Evolutionary conservation across 1,140 invertebrate genomes (phyloP).

Genomic region (Conopomorpha cramerella): DNA sequence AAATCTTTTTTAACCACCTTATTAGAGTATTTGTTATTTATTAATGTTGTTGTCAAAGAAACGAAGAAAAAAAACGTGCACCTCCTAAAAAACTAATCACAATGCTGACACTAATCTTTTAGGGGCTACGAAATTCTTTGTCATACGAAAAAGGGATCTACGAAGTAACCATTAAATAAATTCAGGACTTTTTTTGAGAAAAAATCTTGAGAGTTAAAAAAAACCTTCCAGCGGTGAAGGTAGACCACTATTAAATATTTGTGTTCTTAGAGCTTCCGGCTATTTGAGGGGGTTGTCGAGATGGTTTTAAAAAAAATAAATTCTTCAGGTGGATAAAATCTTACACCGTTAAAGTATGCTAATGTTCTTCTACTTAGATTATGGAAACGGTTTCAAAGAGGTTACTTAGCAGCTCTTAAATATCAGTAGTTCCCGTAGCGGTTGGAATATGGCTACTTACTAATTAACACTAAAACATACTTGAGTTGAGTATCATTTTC

Average conservation of each 20-base stretch:
- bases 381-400: too few relatives aligned
- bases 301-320: conserved; percentile 26
- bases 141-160: conserved; percentile 44
- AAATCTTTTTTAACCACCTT: conserved; percentile 20
- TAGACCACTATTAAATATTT: conserved; percentile 54
- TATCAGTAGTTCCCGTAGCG: too few relatives aligned
- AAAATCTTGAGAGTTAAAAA: conserved; percentile 26
- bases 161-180: conserved; percentile 57
- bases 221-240: conserved; percentile 25
- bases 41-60: conserved; percentile 34
- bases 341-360: too few relatives aligned
- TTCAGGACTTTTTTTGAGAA: conserved; percentile 15
- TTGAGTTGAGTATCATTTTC: too few relatives aligned
- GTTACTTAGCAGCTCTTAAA: too few relatives aligned
- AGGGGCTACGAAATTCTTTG: conserved; percentile 24
- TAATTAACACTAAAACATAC: too few relatives aligned
- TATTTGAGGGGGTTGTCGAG: conserved; percentile 50
- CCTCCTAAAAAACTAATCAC: conserved; percentile 33
- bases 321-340: too few relatives aligned
- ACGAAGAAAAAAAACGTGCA: conserved; percentile 21
- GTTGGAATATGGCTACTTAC: too few relatives aligned
- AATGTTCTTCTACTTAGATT: too few relatives aligned
- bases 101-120: conserved; percentile 45
- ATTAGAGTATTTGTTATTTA: conserved; percentile 44
- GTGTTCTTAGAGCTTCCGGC: conserved; percentile 51